Conservation (phyloP, 92 coral and sea anemone species). For the Anthopleura xanthogrammica region DNA sequence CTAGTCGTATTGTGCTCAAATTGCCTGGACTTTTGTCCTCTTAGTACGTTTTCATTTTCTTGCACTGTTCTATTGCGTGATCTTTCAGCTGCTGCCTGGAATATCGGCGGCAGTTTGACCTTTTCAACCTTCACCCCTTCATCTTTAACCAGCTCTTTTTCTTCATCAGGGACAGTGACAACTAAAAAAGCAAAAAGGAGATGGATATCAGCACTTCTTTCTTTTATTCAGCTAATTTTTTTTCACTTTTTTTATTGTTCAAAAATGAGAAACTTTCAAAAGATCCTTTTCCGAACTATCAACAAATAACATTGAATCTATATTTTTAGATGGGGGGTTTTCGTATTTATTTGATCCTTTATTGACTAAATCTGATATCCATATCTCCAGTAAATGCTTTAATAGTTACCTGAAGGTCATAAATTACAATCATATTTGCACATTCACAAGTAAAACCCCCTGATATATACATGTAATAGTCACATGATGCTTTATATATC, state of each 20-base stretch:
- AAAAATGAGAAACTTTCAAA: not conserved
- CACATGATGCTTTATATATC: not conserved
- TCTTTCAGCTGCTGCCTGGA: conserved; percentile 86
- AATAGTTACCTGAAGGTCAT: conserved; percentile 2
- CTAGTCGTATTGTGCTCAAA: conserved; percentile 71
- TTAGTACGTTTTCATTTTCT: conserved; percentile 59
- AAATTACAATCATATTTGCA: not conserved
- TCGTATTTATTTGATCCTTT: not conserved
- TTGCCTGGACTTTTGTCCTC: conserved; percentile 83
- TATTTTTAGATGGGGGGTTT: not conserved
- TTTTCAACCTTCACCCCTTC: conserved; percentile 41
- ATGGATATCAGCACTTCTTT: conserved; percentile 55
- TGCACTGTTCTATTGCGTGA: conserved; percentile 70
- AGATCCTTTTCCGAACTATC: not conserved
- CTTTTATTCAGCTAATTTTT: not conserved
- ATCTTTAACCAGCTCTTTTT: conserved; percentile 6
- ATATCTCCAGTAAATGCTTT: conserved; percentile 13
- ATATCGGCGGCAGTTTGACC: conserved; percentile 87
- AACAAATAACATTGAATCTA: not conserved
- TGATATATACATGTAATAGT: not conserved
- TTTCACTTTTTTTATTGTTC: not conserved
- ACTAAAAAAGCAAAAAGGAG: conserved; percentile 29
- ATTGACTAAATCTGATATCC: conserved; percentile 16
- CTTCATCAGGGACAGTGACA: conserved; percentile 27
- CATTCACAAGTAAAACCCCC: not conserved